phyloP scores from a whole-genome alignment of 1,140 invertebrate species.

The Liolophura sinensis region DNA sequence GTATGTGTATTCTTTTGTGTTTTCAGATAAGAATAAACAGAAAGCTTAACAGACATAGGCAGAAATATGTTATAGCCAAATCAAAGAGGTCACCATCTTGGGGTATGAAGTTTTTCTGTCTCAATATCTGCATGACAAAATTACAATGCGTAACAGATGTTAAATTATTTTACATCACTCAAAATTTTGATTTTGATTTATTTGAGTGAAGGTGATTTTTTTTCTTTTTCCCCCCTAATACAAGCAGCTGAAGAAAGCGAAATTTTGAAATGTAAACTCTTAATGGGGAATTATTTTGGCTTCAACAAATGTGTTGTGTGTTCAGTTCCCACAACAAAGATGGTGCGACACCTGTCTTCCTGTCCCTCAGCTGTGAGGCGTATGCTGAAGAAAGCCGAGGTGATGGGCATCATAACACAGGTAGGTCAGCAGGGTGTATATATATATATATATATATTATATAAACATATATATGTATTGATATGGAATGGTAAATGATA shows the following conservation, averaged over 20 bases:
- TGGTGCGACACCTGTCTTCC: slow-evolving; percentile 86
- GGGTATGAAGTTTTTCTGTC: slow-evolving; percentile 66
- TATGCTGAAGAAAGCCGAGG: slow-evolving; percentile 81
- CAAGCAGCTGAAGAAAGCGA: background rate
- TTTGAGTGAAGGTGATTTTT: background rate
- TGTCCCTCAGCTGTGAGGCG: slow-evolving; percentile 85
- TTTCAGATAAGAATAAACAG: slow-evolving; percentile 57
- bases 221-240: background rate
- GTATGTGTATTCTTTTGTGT: background rate
- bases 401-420: slow-evolving; percentile 78
- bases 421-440: slow-evolving; percentile 16
- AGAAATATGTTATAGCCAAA: slow-evolving; percentile 64
- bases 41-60: slow-evolving; percentile 59
- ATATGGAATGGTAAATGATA: too few species aligned
- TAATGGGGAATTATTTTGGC: background rate
- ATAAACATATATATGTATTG: too few species aligned
- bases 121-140: too few species aligned
- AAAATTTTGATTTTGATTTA: background rate
- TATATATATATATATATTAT: too few species aligned
- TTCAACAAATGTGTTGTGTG: slow-evolving; percentile 22
- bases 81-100: slow-evolving; percentile 77
- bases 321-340: slow-evolving; percentile 89
- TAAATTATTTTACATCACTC: too few species aligned
- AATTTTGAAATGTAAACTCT: background rate
- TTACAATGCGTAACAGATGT: too few species aligned